Conservation (phyloP, 2,888 invertebrate species). For the Eledona agricola region DNA sequence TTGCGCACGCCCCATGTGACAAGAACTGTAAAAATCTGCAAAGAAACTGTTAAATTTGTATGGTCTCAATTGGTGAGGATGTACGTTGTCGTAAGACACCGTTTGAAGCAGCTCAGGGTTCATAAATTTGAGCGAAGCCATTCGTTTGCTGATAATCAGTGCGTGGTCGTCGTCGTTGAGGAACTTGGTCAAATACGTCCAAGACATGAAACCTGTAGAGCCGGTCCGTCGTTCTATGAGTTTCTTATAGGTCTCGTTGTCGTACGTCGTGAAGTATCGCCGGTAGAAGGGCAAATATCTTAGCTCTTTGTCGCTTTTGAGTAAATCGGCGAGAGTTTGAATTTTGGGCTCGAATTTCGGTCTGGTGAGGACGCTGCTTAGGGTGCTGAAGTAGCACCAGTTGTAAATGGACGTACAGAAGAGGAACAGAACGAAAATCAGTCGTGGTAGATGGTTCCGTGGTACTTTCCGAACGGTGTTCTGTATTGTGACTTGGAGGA, state of each 20-base stretch:
- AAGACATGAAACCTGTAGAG: neutral
- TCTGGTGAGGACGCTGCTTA: constrained; percentile 7
- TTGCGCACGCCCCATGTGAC: constrained; percentile 5
- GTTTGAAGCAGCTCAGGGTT: constrained; percentile 2
- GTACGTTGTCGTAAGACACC: constrained; percentile 2
- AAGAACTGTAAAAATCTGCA: constrained; percentile 2
- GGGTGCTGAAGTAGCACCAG: constrained; percentile 9
- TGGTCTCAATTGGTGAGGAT: neutral
- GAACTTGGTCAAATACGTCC: neutral
- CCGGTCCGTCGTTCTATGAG: constrained; percentile 1
- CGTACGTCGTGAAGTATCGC: neutral
- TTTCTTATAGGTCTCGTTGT: neutral
- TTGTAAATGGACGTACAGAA: constrained; percentile 1
- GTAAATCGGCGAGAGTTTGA: neutral
- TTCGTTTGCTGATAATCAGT: constrained; percentile 2
- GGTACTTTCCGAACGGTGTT: no score
- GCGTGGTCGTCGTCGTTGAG: constrained; percentile 1
- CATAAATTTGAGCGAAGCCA: constrained; percentile 9
- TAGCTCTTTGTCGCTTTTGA: constrained; percentile 2
- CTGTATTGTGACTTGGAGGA: no score
- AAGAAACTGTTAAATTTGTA: constrained; percentile 1
- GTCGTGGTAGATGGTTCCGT: no score
- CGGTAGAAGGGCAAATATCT: neutral
- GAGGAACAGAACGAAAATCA: neutral
- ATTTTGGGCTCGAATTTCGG: constrained; percentile 20